These are phyloP conservation scores for Aphelenchoides bicaudatus DNA, from an alignment of 2,888 invertebrate genomes.

Conservation along the genomic window DNA sequence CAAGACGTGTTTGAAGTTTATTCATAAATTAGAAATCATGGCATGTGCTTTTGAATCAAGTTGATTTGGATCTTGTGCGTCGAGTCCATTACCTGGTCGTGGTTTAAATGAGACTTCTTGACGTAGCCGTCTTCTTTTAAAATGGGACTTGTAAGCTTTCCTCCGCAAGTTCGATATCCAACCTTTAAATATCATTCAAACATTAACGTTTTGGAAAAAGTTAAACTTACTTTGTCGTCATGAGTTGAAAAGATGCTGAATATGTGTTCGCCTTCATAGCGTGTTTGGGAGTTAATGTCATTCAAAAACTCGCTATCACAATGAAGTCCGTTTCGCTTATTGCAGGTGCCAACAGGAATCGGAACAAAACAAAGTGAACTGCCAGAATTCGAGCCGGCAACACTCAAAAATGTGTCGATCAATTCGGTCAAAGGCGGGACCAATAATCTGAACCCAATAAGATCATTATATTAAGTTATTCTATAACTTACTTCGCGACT, in stretches of 20 bases:
- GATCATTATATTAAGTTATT: background rate
- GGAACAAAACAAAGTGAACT: constrained; percentile 54
- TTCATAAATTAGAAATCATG: constrained; percentile 20
- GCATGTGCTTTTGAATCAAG: constrained; percentile 50
- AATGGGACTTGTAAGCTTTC: constrained; percentile 48
- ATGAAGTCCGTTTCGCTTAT: constrained; percentile 49
- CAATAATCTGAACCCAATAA: no score
- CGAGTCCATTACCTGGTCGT: constrained; percentile 50
- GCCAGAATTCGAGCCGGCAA: constrained; percentile 59
- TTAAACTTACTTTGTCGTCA: constrained; percentile 50
- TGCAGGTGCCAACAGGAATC: constrained; percentile 56
- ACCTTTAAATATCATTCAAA: constrained; percentile 30
- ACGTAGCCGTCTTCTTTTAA: constrained; percentile 54
- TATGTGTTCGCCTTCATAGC: constrained; percentile 51
- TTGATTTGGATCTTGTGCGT: constrained; percentile 52
- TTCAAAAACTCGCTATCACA: constrained; percentile 57
- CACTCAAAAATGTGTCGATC: constrained; percentile 56
- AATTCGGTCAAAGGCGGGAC: constrained; percentile 58
- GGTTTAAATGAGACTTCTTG: constrained; percentile 36
- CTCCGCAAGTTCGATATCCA: constrained; percentile 43
- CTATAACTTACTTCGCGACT: constrained; percentile 39
- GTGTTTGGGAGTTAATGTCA: constrained; percentile 50
- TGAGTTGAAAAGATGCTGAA: constrained; percentile 56
- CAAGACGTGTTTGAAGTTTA: background rate
- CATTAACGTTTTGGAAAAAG: constrained; percentile 9